Evolutionary conservation across 1,140 invertebrate species (phyloP).

Genomic region (Diploscapter pachys): DNA sequence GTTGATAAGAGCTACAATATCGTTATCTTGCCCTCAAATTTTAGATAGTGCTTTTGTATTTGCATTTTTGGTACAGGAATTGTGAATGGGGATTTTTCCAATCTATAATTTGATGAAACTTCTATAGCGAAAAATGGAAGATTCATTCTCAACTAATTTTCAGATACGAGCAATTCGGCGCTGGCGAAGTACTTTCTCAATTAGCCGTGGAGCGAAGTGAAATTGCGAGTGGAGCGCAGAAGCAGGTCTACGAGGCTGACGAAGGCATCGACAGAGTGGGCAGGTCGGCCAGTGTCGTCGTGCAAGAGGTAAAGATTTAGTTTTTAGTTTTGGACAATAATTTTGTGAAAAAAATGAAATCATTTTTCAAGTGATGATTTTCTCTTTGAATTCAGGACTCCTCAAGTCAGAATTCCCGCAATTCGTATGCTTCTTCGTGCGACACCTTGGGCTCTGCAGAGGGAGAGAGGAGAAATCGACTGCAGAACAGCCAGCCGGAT

Average conservation of each 20-base stretch:
- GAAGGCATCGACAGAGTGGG: slow-evolving; percentile 17
- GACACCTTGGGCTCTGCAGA: slow-evolving; percentile 26
- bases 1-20: no score
- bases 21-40: no score
- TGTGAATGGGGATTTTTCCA: no score
- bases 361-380: neutral
- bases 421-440: slow-evolving; percentile 16
- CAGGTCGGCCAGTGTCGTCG: slow-evolving; percentile 33
- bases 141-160: neutral
- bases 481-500: slow-evolving; percentile 21
- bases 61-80: no score
- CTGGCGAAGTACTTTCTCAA: slow-evolving; percentile 28
- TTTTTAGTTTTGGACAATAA: neutral
- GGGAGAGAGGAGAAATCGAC: slow-evolving; percentile 19
- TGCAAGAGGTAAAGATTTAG: slow-evolving; percentile 7
- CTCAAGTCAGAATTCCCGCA: slow-evolving; percentile 9
- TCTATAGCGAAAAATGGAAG: no score
- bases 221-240: slow-evolving; percentile 13
- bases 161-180: slow-evolving; percentile 27
- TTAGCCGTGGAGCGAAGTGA: slow-evolving; percentile 18
- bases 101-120: no score
- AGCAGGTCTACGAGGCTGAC: slow-evolving; percentile 37
- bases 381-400: neutral
- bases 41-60: no score
- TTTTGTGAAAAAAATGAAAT: neutral